Percentiles rank a stretch among this genome's conserved stretches.
phyloP scores from a whole-genome alignment of 2,888 invertebrate genomes.

The Mycalesis mineus region DNA sequence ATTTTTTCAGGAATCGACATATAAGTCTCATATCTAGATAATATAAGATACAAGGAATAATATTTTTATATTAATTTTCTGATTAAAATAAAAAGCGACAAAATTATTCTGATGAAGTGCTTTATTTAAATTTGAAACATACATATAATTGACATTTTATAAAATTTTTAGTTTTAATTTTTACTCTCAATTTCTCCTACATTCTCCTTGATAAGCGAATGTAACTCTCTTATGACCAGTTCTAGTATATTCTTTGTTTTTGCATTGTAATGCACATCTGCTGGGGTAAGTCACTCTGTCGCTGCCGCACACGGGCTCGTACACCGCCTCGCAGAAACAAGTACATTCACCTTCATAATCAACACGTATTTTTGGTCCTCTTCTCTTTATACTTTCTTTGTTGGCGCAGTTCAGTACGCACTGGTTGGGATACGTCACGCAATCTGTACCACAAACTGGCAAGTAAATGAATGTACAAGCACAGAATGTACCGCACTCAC shows the following conservation, averaged over 20 bases:
- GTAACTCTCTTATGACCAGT: conserved; percentile 10
- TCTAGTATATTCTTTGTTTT: conserved; percentile 21
- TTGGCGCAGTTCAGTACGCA: conserved; percentile 26
- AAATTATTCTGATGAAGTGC: too few relatives aligned
- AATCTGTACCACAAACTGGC: conserved; percentile 34
- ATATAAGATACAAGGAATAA: too few relatives aligned
- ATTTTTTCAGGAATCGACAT: too few relatives aligned
- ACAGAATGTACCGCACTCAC: conserved; percentile 22
- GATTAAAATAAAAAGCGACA: too few relatives aligned
- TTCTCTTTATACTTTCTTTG: conserved; percentile 12
- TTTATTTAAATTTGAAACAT: too few relatives aligned
- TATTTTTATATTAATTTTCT: too few relatives aligned
- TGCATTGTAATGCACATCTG: conserved; percentile 32
- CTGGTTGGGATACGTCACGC: conserved; percentile 27
- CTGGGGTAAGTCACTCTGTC: conserved; percentile 36
- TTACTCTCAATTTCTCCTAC: conserved; percentile 12
- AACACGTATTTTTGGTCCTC: conserved; percentile 4
- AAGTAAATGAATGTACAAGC: conserved; percentile 22
- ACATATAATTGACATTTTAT: too few relatives aligned
- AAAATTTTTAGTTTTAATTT: background rate
- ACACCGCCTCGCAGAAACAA: conserved; percentile 23
- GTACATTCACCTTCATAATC: conserved; percentile 23
- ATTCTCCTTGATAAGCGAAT: conserved; percentile 17
- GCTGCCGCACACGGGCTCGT: conserved; percentile 36
- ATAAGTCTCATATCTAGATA: too few relatives aligned